Conservation (phyloP, 2,113 vertebrate genomes). For the Eubucco bourcierii region DNA sequence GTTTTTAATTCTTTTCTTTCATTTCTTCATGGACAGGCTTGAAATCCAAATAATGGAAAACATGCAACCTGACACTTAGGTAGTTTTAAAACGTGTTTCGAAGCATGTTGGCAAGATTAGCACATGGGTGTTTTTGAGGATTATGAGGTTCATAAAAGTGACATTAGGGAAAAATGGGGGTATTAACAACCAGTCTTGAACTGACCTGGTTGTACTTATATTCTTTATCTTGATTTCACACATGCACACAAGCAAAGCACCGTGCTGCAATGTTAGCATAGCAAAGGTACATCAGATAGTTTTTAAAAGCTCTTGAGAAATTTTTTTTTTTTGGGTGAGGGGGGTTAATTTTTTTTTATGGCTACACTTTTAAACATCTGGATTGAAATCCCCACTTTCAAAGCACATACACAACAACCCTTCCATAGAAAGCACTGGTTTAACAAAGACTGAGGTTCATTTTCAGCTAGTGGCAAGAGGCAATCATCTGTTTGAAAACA, state of each 20-base stretch:
- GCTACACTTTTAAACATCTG: not conserved
- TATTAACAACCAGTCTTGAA: not conserved
- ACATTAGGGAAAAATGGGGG: not conserved
- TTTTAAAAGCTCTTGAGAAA: not conserved
- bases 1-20: not conserved
- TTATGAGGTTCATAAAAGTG: not conserved
- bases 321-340: too few relatives aligned
- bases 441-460: not conserved
- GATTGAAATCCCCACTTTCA: not conserved
- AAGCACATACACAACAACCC: not conserved
- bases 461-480: not conserved
- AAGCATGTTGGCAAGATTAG: not conserved
- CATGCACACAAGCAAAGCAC: not conserved
- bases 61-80: not conserved
- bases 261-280: not conserved
- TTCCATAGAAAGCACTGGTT: not conserved
- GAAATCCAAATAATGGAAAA: not conserved
- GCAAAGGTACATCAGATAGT: not conserved
- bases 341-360: not conserved
- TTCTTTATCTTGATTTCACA: not conserved
- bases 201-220: not conserved
- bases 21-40: not conserved
- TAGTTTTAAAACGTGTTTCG: not conserved
- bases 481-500: not conserved
- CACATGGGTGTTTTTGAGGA: accelerated